Conservation (phyloP, 2,113 vertebrate genomes). For the Alces alces region DNA sequence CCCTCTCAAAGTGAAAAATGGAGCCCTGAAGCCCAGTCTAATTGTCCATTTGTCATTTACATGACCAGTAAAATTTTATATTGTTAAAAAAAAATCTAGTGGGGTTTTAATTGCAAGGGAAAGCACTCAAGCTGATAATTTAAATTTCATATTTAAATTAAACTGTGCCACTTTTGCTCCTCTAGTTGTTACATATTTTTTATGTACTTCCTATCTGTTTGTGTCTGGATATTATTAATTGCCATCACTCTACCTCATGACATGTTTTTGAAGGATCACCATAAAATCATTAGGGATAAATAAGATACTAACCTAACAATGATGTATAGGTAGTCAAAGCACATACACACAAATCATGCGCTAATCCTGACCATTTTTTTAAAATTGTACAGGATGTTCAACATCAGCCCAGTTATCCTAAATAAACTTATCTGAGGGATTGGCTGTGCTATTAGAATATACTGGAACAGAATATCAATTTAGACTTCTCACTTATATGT, state of each 20-base stretch:
- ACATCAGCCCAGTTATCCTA: background rate
- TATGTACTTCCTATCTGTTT: background rate
- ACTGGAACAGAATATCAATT: background rate
- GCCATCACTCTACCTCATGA: background rate
- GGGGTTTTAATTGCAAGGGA: background rate
- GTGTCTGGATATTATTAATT: background rate
- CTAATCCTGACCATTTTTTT: background rate
- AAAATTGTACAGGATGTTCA: background rate
- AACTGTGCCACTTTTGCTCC: background rate
- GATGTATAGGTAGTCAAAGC: background rate
- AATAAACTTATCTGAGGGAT: background rate
- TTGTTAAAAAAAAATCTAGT: background rate
- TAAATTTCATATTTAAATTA: constrained; percentile 5
- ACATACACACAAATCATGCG: rapidly evolving
- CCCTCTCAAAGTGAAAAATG: background rate
- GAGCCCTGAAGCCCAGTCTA: background rate
- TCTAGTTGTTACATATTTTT: background rate
- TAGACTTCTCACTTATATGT: background rate
- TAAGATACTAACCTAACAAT: background rate
- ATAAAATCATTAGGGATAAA: background rate
- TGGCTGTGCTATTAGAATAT: background rate
- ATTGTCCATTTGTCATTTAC: background rate
- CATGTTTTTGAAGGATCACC: background rate
- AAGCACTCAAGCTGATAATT: background rate
- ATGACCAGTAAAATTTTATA: background rate